A percentile compares a stretch with the other conserved stretches of the same genome.
phyloP scores from a whole-genome alignment of 2,888 invertebrate genomes.

The Blera fallax region DNA sequence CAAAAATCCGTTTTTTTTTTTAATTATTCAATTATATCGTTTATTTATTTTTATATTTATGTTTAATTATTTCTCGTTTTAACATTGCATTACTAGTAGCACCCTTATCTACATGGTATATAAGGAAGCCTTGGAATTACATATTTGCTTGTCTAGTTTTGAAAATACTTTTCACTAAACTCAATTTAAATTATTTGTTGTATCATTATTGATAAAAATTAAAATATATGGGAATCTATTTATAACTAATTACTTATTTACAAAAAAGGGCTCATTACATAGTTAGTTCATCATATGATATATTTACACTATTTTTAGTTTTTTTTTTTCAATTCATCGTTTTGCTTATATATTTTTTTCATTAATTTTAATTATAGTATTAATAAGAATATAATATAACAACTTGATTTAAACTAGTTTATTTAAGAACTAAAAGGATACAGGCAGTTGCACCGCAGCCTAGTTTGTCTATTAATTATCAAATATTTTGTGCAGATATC shows the following conservation, averaged over 20 bases:
- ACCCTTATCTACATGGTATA: conserved; percentile 71
- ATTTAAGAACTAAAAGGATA: conserved; percentile 8
- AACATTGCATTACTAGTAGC: conserved; percentile 46
- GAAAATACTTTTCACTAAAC: conserved; percentile 5
- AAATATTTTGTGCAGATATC: conserved; percentile 54
- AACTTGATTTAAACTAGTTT: background rate
- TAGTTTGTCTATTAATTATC: conserved; percentile 19
- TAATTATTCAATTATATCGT: conserved; percentile 18
- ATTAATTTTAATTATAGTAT: background rate
- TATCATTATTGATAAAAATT: background rate
- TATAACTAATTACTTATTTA: conserved; percentile 46
- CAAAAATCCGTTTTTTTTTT: background rate
- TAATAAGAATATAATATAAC: conserved; percentile 2
- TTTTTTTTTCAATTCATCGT: background rate
- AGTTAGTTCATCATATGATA: background rate
- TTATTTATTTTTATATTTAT: conserved; percentile 17
- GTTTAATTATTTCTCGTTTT: conserved; percentile 7
- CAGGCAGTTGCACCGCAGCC: conserved; percentile 45
- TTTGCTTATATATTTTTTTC: background rate
- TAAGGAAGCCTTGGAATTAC: conserved; percentile 64
- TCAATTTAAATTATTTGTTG: conserved; percentile 7
- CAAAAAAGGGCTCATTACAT: background rate
- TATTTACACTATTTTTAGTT: conserved; percentile 31
- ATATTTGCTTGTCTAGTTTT: conserved; percentile 15
- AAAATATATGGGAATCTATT: conserved; percentile 47